Conservation (phyloP, 2,888 invertebrate genomes). For the Drosophila fungiperda region DNA sequence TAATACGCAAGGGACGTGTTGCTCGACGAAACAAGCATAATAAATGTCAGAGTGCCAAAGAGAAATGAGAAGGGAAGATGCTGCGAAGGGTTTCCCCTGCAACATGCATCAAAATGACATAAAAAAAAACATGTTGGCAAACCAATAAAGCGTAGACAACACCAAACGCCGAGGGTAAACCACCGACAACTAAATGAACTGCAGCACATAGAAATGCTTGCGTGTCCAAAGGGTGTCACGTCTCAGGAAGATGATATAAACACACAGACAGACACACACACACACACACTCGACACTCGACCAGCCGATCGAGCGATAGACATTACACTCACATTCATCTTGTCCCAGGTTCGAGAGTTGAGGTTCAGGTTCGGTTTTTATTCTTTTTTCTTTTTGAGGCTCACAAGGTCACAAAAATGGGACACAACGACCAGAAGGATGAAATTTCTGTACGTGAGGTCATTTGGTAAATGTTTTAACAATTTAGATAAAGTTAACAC, state of each 20-base stretch:
- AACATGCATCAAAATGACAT: slow-evolving; percentile 72
- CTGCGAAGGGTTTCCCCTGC: slow-evolving; percentile 64
- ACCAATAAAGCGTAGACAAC: slow-evolving; percentile 72
- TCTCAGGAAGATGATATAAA: slow-evolving; percentile 35
- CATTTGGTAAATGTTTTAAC: slow-evolving; percentile 82
- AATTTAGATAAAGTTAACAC: slow-evolving; percentile 84
- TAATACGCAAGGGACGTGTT: slow-evolving; percentile 67
- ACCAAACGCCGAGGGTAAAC: slow-evolving; percentile 7
- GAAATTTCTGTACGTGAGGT: slow-evolving; percentile 79
- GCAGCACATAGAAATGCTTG: slow-evolving; percentile 27
- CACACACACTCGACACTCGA: slow-evolving; percentile 21
- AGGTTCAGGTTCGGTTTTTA: neutral
- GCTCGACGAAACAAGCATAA: slow-evolving; percentile 69
- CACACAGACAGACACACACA: slow-evolving; percentile 18
- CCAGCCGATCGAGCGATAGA: slow-evolving; percentile 62
- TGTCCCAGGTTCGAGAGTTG: slow-evolving; percentile 5
- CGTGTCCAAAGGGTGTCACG: slow-evolving; percentile 50
- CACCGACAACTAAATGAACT: slow-evolving; percentile 57
- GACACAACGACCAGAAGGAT: slow-evolving; percentile 31
- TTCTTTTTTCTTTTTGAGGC: neutral
- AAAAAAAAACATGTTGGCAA: slow-evolving; percentile 68
- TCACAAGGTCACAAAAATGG: slow-evolving; percentile 16
- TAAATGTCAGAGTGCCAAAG: slow-evolving; percentile 60
- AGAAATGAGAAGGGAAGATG: slow-evolving; percentile 12
- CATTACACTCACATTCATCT: slow-evolving; percentile 29